Conservation (phyloP, 2,797 vertebrate genomes). For the Gobio occitaniae region DNA sequence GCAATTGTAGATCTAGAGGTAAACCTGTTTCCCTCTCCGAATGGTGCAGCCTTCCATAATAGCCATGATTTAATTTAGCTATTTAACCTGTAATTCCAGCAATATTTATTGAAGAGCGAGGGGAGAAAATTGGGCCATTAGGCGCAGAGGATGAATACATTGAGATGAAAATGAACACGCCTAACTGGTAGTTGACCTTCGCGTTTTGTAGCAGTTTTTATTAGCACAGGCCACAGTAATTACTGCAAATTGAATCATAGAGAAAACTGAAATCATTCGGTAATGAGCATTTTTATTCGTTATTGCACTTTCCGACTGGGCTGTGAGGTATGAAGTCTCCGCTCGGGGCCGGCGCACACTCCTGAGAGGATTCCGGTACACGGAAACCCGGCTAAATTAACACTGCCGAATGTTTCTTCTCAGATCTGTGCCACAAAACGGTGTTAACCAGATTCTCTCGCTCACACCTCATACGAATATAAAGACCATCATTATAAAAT, state of each 20-base stretch:
- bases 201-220: constrained; percentile 92
- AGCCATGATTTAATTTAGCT: constrained; percentile 99
- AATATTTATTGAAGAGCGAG: constrained; percentile 99
- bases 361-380: constrained; percentile 44
- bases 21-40: constrained; percentile 81
- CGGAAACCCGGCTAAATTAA: constrained; percentile 48
- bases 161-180: constrained; percentile 98
- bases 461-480: neutral
- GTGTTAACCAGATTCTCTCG: constrained; percentile 31
- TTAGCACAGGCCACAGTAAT: constrained; percentile 94
- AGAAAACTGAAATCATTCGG: constrained; percentile 92
- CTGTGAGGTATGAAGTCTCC: constrained; percentile 58
- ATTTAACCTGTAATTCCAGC: constrained; percentile 99
- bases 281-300: constrained; percentile 95
- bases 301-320: constrained; percentile 77
- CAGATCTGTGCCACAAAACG: constrained; percentile 22
- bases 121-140: constrained; percentile 99
- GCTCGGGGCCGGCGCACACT: constrained; percentile 13
- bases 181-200: constrained; percentile 99
- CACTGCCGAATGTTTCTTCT: constrained; percentile 42
- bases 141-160: constrained; percentile 97
- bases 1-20: constrained; percentile 93
- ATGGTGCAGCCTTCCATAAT: constrained; percentile 86
- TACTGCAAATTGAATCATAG: constrained; percentile 94
- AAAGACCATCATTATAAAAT: constrained; percentile 30